Evolutionary conservation across 2,888 invertebrate genomes (phyloP).

Genomic region (Suillia variegata): DNA sequence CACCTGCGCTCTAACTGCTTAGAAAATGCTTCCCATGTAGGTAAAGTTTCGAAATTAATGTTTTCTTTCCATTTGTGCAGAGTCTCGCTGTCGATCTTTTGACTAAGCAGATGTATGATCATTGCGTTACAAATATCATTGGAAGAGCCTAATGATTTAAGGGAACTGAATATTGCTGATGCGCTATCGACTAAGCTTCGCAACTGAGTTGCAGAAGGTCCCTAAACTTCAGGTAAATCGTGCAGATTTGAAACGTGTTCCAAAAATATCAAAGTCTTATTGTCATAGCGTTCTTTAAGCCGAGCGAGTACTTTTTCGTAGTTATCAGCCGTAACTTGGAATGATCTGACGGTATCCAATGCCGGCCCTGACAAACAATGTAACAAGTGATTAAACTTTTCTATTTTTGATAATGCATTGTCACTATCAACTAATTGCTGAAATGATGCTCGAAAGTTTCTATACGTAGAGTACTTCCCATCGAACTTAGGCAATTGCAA

Average conservation of each 20-base stretch:
- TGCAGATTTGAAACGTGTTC: slow-evolving; percentile 20
- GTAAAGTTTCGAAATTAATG: too few species aligned
- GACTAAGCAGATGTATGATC: slow-evolving; percentile 9
- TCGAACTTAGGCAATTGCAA: too few species aligned
- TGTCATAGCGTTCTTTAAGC: slow-evolving; percentile 15
- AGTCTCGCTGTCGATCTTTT: slow-evolving; percentile 11
- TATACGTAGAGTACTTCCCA: too few species aligned
- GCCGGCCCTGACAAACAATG: slow-evolving; percentile 13
- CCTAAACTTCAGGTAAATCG: slow-evolving; percentile 5
- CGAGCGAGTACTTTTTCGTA: slow-evolving; percentile 10
- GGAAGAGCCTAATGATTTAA: slow-evolving; percentile 10
- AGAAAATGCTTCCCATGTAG: too few species aligned
- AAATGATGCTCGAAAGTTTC: too few species aligned
- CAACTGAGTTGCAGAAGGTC: not conserved
- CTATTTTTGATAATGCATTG: too few species aligned
- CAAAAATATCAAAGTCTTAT: slow-evolving; percentile 15
- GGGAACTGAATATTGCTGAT: slow-evolving; percentile 5
- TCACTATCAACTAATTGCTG: too few species aligned
- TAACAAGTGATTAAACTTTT: slow-evolving; percentile 14
- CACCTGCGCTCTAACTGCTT: slow-evolving; percentile 8
- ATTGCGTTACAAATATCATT: slow-evolving; percentile 19
- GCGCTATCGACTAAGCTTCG: slow-evolving; percentile 13
- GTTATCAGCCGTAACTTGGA: slow-evolving; percentile 14
- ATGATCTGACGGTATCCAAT: slow-evolving; percentile 8
- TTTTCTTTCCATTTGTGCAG: slow-evolving; percentile 6